Percentiles rank a stretch among this genome's conserved stretches.
These are phyloP conservation scores for Spicauda simplicius DNA, from an alignment of 2,888 invertebrate genomes.

Conservation along the genomic window DNA sequence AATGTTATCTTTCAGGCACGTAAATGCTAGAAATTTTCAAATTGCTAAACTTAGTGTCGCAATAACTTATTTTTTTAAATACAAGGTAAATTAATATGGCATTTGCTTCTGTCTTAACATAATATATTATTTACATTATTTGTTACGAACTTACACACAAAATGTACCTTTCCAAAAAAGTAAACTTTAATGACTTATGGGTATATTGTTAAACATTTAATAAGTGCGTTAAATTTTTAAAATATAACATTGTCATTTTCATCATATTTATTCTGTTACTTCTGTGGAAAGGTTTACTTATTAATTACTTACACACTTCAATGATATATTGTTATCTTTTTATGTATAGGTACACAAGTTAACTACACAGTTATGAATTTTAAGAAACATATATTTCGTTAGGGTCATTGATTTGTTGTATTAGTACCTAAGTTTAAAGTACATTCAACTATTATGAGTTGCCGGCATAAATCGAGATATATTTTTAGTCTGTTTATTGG, in stretches of 20 bases:
- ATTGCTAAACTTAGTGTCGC: slow-evolving; percentile 11
- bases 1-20: slow-evolving; percentile 10
- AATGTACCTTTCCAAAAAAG: slow-evolving; percentile 11
- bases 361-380: neutral
- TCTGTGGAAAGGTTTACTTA: slow-evolving; percentile 17
- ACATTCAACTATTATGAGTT: neutral
- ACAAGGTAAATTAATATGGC: slow-evolving; percentile 71
- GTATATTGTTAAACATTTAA: neutral
- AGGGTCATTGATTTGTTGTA: slow-evolving; percentile 26
- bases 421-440: slow-evolving; percentile 30
- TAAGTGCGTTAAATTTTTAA: neutral
- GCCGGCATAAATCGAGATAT: neutral
- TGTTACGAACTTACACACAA: slow-evolving; percentile 13
- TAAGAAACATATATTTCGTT: neutral
- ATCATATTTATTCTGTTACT: neutral
- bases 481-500: too few relatives aligned
- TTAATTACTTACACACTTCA: slow-evolving; percentile 1
- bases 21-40: neutral
- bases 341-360: slow-evolving; percentile 11
- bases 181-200: neutral
- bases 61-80: slow-evolving; percentile 34
- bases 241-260: neutral
- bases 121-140: slow-evolving; percentile 36
- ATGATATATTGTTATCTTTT: slow-evolving; percentile 4
- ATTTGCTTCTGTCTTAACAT: slow-evolving; percentile 50